These are phyloP conservation scores for Actinemys pallida DNA, from an alignment of 2,113 vertebrate genomes.

Conservation along the genomic window DNA sequence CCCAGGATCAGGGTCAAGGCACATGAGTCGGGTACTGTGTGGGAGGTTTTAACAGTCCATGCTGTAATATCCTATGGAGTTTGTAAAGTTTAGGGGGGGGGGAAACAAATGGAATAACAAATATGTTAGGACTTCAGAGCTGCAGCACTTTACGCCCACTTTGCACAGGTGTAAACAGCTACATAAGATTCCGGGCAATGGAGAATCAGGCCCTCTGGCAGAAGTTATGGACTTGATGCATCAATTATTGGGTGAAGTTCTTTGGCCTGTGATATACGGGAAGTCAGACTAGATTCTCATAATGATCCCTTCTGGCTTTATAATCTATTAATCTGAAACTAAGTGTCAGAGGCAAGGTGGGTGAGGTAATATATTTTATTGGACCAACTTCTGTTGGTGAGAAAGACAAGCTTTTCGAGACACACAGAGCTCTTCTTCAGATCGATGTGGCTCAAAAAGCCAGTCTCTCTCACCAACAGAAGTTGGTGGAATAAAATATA, in stretches of 20 bases:
- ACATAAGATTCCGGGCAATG: rapidly evolving
- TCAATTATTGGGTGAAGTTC: not conserved
- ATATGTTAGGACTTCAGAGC: not conserved
- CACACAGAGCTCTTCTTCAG: too few species aligned
- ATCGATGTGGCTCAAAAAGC: too few species aligned
- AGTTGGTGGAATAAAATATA: too few species aligned
- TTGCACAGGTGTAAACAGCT: rapidly evolving
- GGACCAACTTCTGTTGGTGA: not conserved
- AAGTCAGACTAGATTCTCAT: rapidly evolving
- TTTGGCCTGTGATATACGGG: not conserved
- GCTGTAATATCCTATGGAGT: not conserved
- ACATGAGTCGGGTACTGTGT: not conserved
- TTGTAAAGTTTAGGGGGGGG: not conserved
- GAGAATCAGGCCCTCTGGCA: not conserved
- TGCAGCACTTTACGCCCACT: not conserved
- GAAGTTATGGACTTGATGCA: not conserved
- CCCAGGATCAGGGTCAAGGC: too few species aligned
- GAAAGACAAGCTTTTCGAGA: not conserved
- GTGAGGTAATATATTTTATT: not conserved
- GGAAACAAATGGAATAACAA: not conserved
- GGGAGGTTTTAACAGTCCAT: rapidly evolving
- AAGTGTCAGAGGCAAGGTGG: not conserved
- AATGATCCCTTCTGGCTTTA: rapidly evolving
- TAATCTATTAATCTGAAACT: not conserved
- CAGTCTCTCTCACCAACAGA: too few species aligned